Conservation (phyloP, 2,797 vertebrate genomes). For the Huso huso region DNA sequence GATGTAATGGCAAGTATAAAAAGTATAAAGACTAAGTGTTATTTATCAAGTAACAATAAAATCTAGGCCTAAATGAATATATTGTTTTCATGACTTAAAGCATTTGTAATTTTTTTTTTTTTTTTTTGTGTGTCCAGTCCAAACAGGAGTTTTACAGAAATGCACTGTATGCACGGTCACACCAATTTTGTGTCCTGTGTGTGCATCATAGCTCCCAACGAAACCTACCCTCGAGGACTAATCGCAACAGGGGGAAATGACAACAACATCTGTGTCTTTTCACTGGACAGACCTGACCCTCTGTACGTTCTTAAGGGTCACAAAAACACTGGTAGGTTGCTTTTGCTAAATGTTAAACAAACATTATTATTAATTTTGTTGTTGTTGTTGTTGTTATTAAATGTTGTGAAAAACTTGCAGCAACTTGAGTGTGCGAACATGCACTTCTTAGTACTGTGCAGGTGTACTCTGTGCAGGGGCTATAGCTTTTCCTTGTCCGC, state of each 20-base stretch:
- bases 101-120: background rate
- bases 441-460: too few species aligned
- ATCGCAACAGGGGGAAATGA: slow-evolving; percentile 93
- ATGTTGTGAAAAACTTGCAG: too few species aligned
- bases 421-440: too few species aligned
- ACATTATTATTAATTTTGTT: too few species aligned
- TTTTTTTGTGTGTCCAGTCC: slow-evolving; percentile 50
- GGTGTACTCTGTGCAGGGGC: too few species aligned
- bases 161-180: slow-evolving; percentile 88
- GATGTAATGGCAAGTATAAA: too few species aligned
- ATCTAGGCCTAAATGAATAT: background rate
- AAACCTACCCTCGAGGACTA: slow-evolving; percentile 80
- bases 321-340: slow-evolving; percentile 79
- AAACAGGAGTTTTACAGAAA: slow-evolving; percentile 77
- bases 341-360: background rate
- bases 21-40: too few species aligned
- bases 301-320: slow-evolving; percentile 84
- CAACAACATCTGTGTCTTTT: slow-evolving; percentile 88
- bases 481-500: background rate
- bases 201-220: slow-evolving; percentile 83
- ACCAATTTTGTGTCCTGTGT: slow-evolving; percentile 93
- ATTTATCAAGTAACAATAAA: too few species aligned
- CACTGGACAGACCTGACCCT: slow-evolving; percentile 72
- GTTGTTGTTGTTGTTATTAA: too few species aligned
- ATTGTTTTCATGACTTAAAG: background rate